phyloP scores from a whole-genome alignment of 1,140 invertebrate genomes.

The Galleria mellonella region DNA sequence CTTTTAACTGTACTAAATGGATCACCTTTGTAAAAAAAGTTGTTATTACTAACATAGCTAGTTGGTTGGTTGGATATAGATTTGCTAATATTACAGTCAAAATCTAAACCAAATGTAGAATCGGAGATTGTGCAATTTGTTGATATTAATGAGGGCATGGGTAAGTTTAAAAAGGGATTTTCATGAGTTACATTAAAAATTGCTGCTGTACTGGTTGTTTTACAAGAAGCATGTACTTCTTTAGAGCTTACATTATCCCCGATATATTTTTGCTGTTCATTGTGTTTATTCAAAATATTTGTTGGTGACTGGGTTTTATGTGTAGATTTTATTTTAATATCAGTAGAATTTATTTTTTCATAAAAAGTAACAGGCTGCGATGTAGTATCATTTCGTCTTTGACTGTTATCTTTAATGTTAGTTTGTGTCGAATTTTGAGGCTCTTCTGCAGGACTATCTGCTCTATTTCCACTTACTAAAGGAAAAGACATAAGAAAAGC shows the following conservation, averaged over 20 bases:
- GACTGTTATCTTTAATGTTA: conserved; percentile 37
- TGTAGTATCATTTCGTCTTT: conserved; percentile 31
- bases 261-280: conserved; percentile 31
- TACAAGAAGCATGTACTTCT: conserved; percentile 10
- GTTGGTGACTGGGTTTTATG: conserved; percentile 25
- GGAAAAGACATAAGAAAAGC: conserved; percentile 86
- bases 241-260: conserved; percentile 25
- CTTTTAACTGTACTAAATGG: conserved; percentile 53
- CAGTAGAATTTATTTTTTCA: conserved; percentile 36
- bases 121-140: conserved; percentile 45
- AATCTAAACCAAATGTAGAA: conserved; percentile 49
- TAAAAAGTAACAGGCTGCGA: conserved; percentile 34
- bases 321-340: conserved; percentile 34
- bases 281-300: conserved; percentile 26
- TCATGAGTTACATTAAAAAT: conserved; percentile 30
- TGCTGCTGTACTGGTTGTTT: conserved; percentile 1
- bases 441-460: conserved; percentile 66
- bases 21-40: conserved; percentile 63
- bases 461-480: conserved; percentile 75
- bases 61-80: conserved; percentile 34
- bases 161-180: conserved; percentile 56
- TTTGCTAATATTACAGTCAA: conserved; percentile 57
- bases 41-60: conserved; percentile 37
- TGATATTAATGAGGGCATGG: conserved; percentile 44
- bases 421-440: conserved; percentile 20